Percentiles rank a stretch among this genome's conserved stretches.
Evolutionary conservation across 2,797 vertebrate genomes (phyloP).

Genomic region (Eremophila alpestris): DNA sequence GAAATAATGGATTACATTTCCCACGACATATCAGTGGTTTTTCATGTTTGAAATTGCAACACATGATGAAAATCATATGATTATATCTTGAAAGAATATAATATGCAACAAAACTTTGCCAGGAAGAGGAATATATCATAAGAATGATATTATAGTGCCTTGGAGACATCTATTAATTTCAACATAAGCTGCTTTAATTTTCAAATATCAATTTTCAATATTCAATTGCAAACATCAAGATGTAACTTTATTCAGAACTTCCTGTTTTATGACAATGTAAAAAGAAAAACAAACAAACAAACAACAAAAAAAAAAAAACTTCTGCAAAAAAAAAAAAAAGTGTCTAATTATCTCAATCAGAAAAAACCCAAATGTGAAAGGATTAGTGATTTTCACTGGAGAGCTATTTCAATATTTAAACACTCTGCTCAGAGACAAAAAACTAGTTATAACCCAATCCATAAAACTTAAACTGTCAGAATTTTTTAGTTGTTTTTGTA

Average conservation of each 20-base stretch:
- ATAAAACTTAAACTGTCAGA: neutral
- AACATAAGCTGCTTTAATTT: neutral
- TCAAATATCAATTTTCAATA: neutral
- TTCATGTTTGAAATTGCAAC: neutral
- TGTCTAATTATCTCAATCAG: neutral
- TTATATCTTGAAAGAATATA: neutral
- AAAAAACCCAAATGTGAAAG: neutral
- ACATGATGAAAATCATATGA: neutral
- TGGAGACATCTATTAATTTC: neutral
- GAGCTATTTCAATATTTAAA: neutral
- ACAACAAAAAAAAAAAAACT: neutral
- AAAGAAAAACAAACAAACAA: accelerated
- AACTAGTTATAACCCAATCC: accelerated
- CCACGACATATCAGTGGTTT: accelerated
- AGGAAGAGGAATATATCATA: neutral
- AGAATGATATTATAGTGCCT: neutral
- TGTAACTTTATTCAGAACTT: neutral
- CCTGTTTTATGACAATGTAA: neutral
- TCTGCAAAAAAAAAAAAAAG: accelerated
- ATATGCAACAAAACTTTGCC: neutral
- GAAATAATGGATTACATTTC: neutral
- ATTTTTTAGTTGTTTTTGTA: neutral
- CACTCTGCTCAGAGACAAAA: neutral
- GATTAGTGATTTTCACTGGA: neutral
- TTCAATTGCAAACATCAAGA: neutral